phyloP scores from a whole-genome alignment of 2,888 invertebrate species.

The Thalpophila matura region DNA sequence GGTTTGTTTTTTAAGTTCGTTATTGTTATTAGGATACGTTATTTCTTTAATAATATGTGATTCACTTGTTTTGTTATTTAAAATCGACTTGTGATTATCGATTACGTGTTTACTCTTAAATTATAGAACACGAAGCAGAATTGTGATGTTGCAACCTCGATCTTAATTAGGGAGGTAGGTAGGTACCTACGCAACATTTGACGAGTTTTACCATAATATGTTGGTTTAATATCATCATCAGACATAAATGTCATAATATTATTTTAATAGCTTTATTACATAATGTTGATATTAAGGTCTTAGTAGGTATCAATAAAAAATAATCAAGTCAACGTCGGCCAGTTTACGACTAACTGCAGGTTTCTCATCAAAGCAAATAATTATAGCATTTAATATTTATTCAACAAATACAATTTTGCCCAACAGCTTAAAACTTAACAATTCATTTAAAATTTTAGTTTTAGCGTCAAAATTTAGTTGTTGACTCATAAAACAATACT shows the following conservation, averaged over 20 bases:
- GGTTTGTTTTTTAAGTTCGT: conserved; percentile 53
- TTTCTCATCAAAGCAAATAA: conserved; percentile 49
- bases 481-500: conserved; percentile 6
- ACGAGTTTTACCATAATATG: conserved; percentile 32
- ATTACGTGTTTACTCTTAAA: background rate
- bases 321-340: conserved; percentile 10
- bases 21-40: conserved; percentile 30
- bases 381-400: conserved; percentile 50
- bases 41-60: conserved; percentile 24
- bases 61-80: conserved; percentile 14
- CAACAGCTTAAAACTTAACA: conserved; percentile 35
- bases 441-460: conserved; percentile 34
- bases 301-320: conserved; percentile 2
- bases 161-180: no score
- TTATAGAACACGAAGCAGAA: background rate
- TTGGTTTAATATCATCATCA: conserved; percentile 35
- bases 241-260: no score
- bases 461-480: background rate
- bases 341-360: conserved; percentile 37
- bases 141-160: conserved; percentile 22
- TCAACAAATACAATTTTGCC: conserved; percentile 41
- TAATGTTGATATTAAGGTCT: conserved; percentile 27
- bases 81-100: background rate
- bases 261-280: no score
- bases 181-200: conserved; percentile 20